These are phyloP conservation scores for Mus minutoides DNA, from an alignment of 2,797 vertebrate genomes.

Conservation along the genomic window DNA sequence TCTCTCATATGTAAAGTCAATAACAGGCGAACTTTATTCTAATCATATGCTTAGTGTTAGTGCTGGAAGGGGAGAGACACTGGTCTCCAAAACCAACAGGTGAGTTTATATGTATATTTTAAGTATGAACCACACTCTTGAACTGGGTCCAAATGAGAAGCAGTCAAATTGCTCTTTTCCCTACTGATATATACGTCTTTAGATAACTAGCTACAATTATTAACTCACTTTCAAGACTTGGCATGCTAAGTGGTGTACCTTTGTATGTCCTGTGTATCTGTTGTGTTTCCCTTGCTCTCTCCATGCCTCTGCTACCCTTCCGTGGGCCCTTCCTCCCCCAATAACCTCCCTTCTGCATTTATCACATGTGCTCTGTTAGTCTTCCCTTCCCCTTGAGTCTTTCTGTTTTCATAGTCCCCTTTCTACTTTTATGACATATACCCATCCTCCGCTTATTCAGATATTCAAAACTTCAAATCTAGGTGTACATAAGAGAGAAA, in stretches of 20 bases:
- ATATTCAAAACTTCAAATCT: neutral
- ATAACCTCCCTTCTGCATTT: neutral
- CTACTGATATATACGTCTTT: neutral
- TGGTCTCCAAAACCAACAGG: neutral
- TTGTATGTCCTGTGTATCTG: neutral
- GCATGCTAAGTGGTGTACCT: neutral
- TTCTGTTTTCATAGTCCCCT: neutral
- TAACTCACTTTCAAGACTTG: neutral
- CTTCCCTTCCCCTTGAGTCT: neutral
- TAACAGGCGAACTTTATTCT: constrained; percentile 37
- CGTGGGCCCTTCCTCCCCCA: neutral
- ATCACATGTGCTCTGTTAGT: neutral
- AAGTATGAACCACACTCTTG: neutral
- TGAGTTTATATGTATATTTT: neutral
- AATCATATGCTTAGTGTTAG: neutral
- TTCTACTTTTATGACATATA: neutral
- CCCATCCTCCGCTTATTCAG: neutral
- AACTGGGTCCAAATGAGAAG: neutral
- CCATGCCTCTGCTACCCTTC: neutral
- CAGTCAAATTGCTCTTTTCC: constrained; percentile 3
- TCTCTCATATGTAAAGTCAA: neutral
- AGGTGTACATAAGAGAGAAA: neutral
- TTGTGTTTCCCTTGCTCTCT: neutral
- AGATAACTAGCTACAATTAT: neutral
- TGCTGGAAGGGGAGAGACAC: neutral